phyloP scores from a whole-genome alignment of 1,140 invertebrate species.

The Pogonomyrmex barbatus region DNA sequence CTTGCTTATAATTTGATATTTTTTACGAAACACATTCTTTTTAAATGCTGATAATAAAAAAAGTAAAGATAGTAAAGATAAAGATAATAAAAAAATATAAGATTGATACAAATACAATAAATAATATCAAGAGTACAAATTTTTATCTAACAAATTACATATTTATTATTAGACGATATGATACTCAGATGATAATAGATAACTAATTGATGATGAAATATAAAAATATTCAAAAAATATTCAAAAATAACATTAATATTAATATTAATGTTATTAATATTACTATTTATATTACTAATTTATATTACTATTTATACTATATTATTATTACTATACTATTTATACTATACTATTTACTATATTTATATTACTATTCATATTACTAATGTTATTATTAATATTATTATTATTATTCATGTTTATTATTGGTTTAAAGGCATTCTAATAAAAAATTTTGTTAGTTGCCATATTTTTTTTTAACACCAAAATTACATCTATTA shows the following conservation, averaged over 20 bases:
- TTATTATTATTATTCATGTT: not conserved
- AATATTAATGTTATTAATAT: not conserved
- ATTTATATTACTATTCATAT: no score
- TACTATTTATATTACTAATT: not conserved
- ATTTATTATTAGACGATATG: not conserved
- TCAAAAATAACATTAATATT: not conserved
- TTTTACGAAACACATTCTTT: not conserved
- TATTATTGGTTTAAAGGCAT: not conserved
- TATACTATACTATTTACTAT: no score
- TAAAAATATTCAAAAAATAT: not conserved
- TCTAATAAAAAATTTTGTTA: not conserved
- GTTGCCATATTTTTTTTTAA: not conserved
- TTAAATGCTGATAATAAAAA: not conserved
- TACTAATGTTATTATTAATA: no score
- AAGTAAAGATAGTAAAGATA: not conserved
- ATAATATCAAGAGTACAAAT: not conserved
- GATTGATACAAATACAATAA: no score
- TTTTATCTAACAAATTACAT: not conserved
- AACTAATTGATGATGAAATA: not conserved
- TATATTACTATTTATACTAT: not conserved
- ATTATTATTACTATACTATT: not conserved
- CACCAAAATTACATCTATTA: not conserved
- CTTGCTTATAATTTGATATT: not conserved
- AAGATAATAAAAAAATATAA: not conserved
- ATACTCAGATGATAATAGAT: not conserved